phyloP scores from a whole-genome alignment of 2,888 invertebrate genomes.

The Andrena flavipes region DNA sequence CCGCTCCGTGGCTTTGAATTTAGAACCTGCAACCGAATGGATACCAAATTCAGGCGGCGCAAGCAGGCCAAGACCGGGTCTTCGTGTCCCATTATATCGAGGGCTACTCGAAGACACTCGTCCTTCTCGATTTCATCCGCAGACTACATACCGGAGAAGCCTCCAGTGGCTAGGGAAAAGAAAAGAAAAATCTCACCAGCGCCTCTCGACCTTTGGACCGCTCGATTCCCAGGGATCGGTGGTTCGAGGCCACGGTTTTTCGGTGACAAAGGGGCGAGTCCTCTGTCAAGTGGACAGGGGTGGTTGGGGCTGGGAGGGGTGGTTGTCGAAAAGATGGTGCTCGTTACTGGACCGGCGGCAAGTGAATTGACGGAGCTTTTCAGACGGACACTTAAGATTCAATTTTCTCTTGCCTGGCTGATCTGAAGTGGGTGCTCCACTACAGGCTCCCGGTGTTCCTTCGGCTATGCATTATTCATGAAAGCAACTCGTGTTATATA shows the following conservation, averaged over 20 bases:
- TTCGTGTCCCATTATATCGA: no score
- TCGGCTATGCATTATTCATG: conserved; percentile 83
- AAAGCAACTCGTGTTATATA: conserved; percentile 81
- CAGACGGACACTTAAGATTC: conserved; percentile 81
- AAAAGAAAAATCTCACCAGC: conserved; percentile 1
- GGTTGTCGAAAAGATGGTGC: conserved; percentile 65
- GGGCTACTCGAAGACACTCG: no score
- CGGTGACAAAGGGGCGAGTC: background rate
- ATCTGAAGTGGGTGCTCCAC: conserved; percentile 83
- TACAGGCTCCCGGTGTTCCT: conserved; percentile 82
- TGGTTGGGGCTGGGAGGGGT: background rate
- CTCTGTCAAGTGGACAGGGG: background rate
- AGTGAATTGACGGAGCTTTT: conserved; percentile 78
- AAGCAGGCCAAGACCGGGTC: no score
- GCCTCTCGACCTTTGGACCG: conserved; percentile 8
- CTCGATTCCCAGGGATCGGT: conserved; percentile 6
- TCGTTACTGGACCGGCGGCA: conserved; percentile 73
- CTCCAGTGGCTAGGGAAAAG: no score
- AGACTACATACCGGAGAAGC: background rate
- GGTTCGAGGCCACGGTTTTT: background rate
- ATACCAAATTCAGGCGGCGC: no score
- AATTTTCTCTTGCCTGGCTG: conserved; percentile 84
- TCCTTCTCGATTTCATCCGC: background rate
- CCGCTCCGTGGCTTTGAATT: no score
- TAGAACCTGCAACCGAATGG: no score